A percentile compares a stretch with the other conserved stretches of the same genome.
phyloP scores from a whole-genome alignment of 2,888 invertebrate genomes.

The Caenorhabditis sulstoni region DNA sequence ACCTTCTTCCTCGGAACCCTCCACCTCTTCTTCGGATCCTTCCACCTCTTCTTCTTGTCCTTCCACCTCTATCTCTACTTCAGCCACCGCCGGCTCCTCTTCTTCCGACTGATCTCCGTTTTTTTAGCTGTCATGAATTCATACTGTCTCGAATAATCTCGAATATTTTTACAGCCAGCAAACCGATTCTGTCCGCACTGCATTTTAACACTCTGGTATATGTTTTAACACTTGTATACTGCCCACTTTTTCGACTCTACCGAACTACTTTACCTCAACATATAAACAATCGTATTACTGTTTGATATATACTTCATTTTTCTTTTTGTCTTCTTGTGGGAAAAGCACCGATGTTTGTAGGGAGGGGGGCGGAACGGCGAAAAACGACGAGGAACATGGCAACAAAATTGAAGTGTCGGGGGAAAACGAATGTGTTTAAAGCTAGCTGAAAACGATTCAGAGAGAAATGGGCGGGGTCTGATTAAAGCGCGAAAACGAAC shows the following conservation, averaged over 20 bases:
- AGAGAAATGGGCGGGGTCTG: not conserved
- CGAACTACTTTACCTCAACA: no score
- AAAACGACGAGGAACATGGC: constrained; percentile 33
- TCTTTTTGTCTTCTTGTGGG: not conserved
- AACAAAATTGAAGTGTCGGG: constrained; percentile 3
- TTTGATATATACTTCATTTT: not conserved
- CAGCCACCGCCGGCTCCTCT: no score
- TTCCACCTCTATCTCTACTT: no score
- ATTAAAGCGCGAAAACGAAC: constrained; percentile 21
- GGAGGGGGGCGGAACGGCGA: not conserved
- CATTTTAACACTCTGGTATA: no score
- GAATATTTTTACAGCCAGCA: no score
- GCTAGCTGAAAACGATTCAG: constrained; percentile 20
- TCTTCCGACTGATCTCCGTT: no score
- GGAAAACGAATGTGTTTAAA: constrained; percentile 12
- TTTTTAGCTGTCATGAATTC: no score
- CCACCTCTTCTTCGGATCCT: constrained; percentile 2
- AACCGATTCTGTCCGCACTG: no score
- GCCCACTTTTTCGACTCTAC: no score
- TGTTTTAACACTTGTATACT: no score
- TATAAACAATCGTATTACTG: not conserved
- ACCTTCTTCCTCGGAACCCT: not conserved
- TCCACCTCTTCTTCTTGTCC: not conserved
- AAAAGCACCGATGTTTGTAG: constrained; percentile 8
- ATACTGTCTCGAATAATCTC: no score